Evolutionary conservation across 2,113 vertebrate genomes (phyloP).

Genomic region (Cathartes aura): DNA sequence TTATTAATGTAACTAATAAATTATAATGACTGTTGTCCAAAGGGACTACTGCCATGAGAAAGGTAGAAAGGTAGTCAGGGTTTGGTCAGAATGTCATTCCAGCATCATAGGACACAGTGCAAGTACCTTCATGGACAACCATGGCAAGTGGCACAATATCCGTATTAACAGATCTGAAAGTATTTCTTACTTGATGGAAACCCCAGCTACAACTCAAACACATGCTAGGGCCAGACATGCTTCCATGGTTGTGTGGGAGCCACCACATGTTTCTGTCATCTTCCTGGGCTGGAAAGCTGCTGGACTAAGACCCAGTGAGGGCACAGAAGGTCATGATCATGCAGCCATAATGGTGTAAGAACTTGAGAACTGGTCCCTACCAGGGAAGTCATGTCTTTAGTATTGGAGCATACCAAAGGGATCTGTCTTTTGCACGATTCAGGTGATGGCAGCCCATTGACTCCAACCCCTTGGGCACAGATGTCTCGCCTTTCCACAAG

Average conservation of each 20-base stretch:
- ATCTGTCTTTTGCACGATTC: background rate
- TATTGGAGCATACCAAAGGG: background rate
- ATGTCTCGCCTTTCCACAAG: background rate
- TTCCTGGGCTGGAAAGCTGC: background rate
- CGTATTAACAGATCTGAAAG: background rate
- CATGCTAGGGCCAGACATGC: background rate
- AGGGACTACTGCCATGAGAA: background rate
- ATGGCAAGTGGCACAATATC: background rate
- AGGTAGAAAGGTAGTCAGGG: background rate
- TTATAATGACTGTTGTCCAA: background rate
- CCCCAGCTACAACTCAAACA: background rate
- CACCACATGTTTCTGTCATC: background rate
- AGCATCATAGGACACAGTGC: background rate
- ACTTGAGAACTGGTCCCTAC: background rate
- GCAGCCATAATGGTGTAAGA: background rate
- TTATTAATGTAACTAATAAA: background rate
- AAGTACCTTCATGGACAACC: background rate
- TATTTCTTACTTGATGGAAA: background rate
- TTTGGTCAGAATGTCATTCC: background rate
- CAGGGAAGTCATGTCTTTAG: background rate
- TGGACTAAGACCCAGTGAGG: background rate
- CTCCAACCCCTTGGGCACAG: background rate
- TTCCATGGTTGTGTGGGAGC: background rate
- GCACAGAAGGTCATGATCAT: background rate
- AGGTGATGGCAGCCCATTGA: background rate